A percentile compares a stretch with the other conserved stretches of the same genome.
Conservation (phyloP, 2,113 vertebrate species). For the Collichthys lucidus region DNA sequence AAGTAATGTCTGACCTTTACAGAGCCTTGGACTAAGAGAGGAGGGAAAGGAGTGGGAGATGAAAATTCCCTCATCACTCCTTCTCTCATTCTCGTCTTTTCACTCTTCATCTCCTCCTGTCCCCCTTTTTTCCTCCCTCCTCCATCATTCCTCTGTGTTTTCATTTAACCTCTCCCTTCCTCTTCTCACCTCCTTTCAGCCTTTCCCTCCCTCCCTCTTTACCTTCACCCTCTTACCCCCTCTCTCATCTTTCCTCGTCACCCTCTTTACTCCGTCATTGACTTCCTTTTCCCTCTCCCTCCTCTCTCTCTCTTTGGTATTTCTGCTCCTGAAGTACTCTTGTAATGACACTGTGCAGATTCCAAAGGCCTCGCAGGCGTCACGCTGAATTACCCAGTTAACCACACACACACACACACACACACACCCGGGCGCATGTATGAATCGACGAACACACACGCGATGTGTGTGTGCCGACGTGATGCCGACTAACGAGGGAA, state of each 20-base stretch:
- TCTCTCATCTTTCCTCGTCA: neutral
- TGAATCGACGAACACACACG: neutral
- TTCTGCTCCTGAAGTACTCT: constrained; percentile 47
- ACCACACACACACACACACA: constrained; percentile 43
- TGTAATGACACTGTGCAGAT: constrained; percentile 52
- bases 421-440: neutral
- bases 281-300: neutral
- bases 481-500: constrained; percentile 66
- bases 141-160: neutral
- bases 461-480: constrained; percentile 14
- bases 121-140: neutral
- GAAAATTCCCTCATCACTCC: constrained; percentile 11
- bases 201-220: neutral
- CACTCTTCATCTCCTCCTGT: neutral
- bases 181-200: neutral
- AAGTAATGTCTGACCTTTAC: constrained; percentile 43
- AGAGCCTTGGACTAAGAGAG: constrained; percentile 6
- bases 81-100: neutral
- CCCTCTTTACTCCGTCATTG: constrained; percentile 2
- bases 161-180: neutral
- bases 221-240: neutral
- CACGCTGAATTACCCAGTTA: constrained; percentile 71
- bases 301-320: neutral
- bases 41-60: neutral
- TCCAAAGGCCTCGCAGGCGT: constrained; percentile 62